Evolutionary conservation across 2,113 vertebrate species (phyloP), one percentile per base, ranked within the genome.

Genomic region (Choloepus hoffmanni): DNA sequence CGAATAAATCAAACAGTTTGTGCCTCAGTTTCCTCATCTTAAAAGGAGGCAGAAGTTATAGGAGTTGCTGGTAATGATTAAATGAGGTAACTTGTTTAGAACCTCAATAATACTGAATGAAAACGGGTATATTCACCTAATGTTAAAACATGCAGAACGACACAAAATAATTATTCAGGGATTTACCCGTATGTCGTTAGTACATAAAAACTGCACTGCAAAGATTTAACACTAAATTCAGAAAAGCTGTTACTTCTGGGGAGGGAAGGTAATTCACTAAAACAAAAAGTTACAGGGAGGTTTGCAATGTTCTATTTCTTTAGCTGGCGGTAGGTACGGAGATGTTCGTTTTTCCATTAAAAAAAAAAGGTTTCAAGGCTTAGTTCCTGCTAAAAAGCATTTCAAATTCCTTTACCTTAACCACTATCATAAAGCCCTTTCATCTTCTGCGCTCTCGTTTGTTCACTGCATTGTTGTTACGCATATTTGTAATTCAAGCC

Each of bases 391-490:
- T 53, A 3, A 8, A 83, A 40, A 76, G 50, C 60, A 28, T 14
- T 15, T 24, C 48, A 14, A 58, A 87, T 30, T 45, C 33, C 19
- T 55, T 53, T 40, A 40, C 8, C 84, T 53, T 7, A 24, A 28
- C 26, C 30, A 30, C 33, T 9, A 73, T 65, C n/a, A 36, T 3
- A 1, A 28, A 33, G 50, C 7, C 50, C 24, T 33, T 11, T 7
- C 63, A 55, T 58, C 1, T 21, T 43, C 48, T 50, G 36, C 3
- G 23, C 6, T 70, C 48, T 45, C 53, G 21, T 68, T 67, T 8
- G 63, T 24, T 36, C 14, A 30, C n/a, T 7, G 5, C 62, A 2
- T 0, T 1, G 67, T 23, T 19, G 11, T 24, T 2, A 28, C 0
- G 67, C 68, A 16, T 8, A 5, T 3, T 0, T 2, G 74, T 24